Evolutionary conservation across 2,113 vertebrate genomes (phyloP).

Genomic region (Guaruba guarouba): DNA sequence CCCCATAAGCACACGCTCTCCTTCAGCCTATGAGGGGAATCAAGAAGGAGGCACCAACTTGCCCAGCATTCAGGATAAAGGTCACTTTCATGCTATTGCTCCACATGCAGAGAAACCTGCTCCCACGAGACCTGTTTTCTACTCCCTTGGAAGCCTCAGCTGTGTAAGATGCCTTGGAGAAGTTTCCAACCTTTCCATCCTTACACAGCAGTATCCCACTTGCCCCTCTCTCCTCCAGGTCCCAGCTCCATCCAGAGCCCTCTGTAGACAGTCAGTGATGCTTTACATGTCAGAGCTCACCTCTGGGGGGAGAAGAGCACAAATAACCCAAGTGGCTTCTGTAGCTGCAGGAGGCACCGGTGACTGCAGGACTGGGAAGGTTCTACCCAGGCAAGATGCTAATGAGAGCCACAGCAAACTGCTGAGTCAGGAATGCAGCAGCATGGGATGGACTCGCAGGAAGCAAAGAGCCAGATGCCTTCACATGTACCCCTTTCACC

Average conservation of each 20-base stretch:
- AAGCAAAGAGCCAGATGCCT: neutral
- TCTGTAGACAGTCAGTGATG: fast-evolving
- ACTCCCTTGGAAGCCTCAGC: neutral
- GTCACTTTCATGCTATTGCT: neutral
- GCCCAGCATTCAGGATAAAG: neutral
- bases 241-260: neutral
- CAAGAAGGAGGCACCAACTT: neutral
- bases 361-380: neutral
- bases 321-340: neutral
- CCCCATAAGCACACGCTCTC: neutral
- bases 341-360: neutral
- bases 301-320: neutral
- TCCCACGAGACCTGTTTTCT: neutral
- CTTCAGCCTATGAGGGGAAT: neutral
- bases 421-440: neutral
- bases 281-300: neutral
- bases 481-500: neutral
- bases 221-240: neutral
- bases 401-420: neutral
- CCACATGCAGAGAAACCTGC: neutral
- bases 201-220: fast-evolving
- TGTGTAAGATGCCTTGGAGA: neutral
- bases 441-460: neutral
- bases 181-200: neutral
- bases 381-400: neutral